Conservation (phyloP, 2,113 vertebrate genomes). For the Nymphicus hollandicus region DNA sequence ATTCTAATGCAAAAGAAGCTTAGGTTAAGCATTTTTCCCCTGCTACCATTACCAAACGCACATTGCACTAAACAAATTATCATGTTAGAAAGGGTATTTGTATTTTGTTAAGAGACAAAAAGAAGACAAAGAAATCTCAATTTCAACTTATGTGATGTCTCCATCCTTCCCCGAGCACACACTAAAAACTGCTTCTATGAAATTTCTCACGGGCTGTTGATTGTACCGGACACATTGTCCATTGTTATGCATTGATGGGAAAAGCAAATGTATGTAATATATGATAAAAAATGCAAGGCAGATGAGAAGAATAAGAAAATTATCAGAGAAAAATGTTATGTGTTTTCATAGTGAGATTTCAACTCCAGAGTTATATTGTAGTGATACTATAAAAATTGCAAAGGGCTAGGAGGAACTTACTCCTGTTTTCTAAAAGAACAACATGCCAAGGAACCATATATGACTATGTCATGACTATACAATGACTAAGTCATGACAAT, state of each 20-base stretch:
- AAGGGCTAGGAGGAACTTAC: not conserved
- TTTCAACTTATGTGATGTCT: not conserved
- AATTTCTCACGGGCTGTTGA: not conserved
- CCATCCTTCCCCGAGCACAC: not conserved
- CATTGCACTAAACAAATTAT: not conserved
- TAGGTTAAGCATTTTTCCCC: not conserved
- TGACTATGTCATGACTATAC: not conserved
- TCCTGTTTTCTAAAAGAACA: not conserved
- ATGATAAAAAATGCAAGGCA: not conserved
- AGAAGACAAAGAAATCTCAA: not conserved
- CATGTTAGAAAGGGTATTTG: not conserved
- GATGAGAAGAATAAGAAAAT: not conserved
- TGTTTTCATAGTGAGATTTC: not conserved
- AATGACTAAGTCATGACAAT: not conserved
- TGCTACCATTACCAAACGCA: constrained; percentile 26
- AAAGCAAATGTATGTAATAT: not conserved
- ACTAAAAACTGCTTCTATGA: not conserved
- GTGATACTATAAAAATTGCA: not conserved
- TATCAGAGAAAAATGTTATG: not conserved
- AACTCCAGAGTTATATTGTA: not conserved
- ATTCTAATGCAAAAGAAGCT: not conserved
- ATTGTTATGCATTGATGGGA: not conserved
- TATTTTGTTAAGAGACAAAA: not conserved
- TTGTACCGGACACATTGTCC: not conserved
- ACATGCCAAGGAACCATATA: not conserved